These are phyloP conservation scores for Calameuta pallipes DNA, from an alignment of 2,888 invertebrate species.

Conservation along the genomic window DNA sequence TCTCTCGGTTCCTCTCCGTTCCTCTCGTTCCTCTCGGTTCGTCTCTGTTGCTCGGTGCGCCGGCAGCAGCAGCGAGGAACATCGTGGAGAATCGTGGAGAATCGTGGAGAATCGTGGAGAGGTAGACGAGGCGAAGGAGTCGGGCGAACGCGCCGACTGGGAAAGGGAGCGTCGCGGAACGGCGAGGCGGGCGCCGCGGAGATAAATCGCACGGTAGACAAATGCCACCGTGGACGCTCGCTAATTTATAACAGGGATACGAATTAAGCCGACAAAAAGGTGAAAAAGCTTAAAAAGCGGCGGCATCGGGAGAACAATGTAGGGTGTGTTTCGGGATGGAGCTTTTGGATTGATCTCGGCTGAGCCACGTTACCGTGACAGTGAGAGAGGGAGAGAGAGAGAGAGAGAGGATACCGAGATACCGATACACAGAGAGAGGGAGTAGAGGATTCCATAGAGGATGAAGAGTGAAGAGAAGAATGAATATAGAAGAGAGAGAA, in stretches of 20 bases:
- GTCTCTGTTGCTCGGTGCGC: too few relatives aligned
- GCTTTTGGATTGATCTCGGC: constrained; percentile 5
- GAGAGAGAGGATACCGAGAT: constrained; percentile 14
- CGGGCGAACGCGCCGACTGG: too few relatives aligned
- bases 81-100: too few relatives aligned
- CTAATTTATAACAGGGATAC: constrained; percentile 63
- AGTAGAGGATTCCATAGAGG: constrained; percentile 12
- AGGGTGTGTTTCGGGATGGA: constrained; percentile 41
- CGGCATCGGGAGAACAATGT: constrained; percentile 55
- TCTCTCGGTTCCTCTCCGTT: too few relatives aligned
- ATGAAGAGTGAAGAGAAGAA: constrained; percentile 35
- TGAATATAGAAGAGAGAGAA: constrained; percentile 28
- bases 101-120: too few relatives aligned
- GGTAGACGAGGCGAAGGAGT: too few relatives aligned
- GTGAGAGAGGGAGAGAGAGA: constrained; percentile 19
- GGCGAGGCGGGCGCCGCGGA: constrained; percentile 13
- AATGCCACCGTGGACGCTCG: constrained; percentile 64
- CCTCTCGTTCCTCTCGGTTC: too few relatives aligned
- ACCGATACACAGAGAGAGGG: neutral
- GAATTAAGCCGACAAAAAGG: constrained; percentile 62
- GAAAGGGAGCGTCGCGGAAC: constrained; percentile 4
- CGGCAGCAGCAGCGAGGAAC: too few relatives aligned
- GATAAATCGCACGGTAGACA: constrained; percentile 52
- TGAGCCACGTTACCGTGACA: neutral
- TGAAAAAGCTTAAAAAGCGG: constrained; percentile 52